Evolutionary conservation across 2,797 vertebrate genomes (phyloP), one percentile per base, ranked within the genome.

Genomic region (Hafferia zeledoni): DNA sequence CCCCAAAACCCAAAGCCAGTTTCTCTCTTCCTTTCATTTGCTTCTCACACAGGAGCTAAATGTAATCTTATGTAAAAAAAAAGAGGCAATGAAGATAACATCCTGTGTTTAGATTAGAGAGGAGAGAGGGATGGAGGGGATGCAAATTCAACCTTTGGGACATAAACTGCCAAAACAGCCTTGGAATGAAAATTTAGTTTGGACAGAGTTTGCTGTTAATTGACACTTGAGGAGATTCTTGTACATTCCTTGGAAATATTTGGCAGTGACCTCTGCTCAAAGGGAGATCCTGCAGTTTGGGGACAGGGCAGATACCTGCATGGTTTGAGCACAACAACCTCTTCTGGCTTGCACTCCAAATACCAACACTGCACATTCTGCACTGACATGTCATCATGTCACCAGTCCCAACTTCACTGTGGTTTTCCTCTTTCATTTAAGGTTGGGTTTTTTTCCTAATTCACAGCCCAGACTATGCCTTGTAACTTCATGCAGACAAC

Each of bases 401-500:
- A 81, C 37, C 31, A 12, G 35, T 12, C 39, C 33, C 87, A 68
- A 0, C n/a, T 17, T 33, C 59, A 30, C 0, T 13, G 27, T 13
- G 28, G 9, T 41, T 60, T 47, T 67, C 43, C 57, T 57, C n/a
- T 43, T 78, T 14, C 47, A 15, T 17, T 7, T 9, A 46, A 68
- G 67, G 30, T 19, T 22, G 43, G 43, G 52, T 13, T 39, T 67
- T 49, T 57, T 23, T 12, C 10, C 18, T 13, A n/a, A 82, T 67
- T 70, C 61, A 64, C 37, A 41, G 13, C 24, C 39, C 39, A 64
- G 56, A 39, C 0, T 0, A 9, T 64, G 33, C 46, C 64, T 50
- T 2, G 1, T n/a, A 65, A n/a, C 28, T 76, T 67, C 31, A 37
- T 0, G 10, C 0, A 31, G 53, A 17, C 0, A 8, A 47, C 4